phyloP scores from a whole-genome alignment of 2,888 invertebrate species.

The Euphydryas editha region DNA sequence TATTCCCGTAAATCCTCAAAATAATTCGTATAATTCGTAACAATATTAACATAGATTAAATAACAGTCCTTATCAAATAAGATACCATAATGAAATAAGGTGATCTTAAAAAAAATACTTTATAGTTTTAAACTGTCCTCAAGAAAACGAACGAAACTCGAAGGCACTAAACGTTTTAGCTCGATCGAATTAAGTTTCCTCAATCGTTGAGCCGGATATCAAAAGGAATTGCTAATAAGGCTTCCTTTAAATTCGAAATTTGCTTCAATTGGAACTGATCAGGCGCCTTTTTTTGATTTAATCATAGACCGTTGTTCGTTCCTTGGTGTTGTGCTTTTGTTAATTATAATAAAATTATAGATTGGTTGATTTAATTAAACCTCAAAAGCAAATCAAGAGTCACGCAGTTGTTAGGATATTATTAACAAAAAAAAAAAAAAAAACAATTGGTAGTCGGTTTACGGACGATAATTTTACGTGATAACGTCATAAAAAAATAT shows the following conservation, averaged over 20 bases:
- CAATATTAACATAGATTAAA: too few species aligned
- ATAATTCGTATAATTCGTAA: too few species aligned
- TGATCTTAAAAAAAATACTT: slow-evolving; percentile 46
- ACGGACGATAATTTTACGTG: too few species aligned
- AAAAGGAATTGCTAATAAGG: slow-evolving; percentile 24
- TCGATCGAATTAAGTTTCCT: slow-evolving; percentile 26
- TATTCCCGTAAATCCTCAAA: too few species aligned
- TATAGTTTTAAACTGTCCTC: slow-evolving; percentile 18
- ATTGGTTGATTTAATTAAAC: too few species aligned
- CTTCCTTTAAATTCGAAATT: slow-evolving; percentile 17
- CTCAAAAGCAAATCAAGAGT: too few species aligned
- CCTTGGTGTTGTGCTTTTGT: not conserved
- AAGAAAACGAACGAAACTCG: slow-evolving; percentile 20
- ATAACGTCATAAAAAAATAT: too few species aligned
- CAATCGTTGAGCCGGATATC: slow-evolving; percentile 28
- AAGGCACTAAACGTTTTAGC: slow-evolving; percentile 24
- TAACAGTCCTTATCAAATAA: slow-evolving; percentile 58
- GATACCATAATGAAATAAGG: slow-evolving; percentile 65
- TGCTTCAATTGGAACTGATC: slow-evolving; percentile 12
- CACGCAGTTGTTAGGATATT: too few species aligned
- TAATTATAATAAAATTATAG: not conserved
- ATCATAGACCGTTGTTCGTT: not conserved
- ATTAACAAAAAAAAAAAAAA: too few species aligned
- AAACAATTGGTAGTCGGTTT: too few species aligned
- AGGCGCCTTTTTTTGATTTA: slow-evolving; percentile 18